phyloP scores from a whole-genome alignment of 2,797 vertebrate species.

The Halcyon smyrnensis region DNA sequence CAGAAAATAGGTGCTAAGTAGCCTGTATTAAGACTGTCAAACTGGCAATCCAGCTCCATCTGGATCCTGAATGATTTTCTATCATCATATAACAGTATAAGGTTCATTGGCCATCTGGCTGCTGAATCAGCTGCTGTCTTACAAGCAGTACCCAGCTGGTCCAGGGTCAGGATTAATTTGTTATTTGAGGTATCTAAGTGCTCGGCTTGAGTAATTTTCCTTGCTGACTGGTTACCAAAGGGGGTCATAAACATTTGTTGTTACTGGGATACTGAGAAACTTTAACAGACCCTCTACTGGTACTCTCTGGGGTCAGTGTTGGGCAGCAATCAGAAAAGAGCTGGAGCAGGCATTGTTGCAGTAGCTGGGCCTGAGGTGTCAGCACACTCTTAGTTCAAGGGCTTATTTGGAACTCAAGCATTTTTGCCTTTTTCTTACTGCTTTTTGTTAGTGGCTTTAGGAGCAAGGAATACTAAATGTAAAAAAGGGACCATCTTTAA shows the following conservation, averaged over 20 bases:
- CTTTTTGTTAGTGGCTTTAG: not conserved
- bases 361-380: not conserved
- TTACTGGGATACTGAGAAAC: not conserved
- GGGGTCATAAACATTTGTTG: not conserved
- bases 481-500: not conserved
- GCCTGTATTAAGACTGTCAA: constrained; percentile 57
- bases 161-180: constrained; percentile 47
- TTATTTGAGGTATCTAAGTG: constrained; percentile 15
- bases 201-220: not conserved
- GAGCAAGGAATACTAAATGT: not conserved
- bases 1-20: constrained; percentile 55
- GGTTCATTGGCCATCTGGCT: constrained; percentile 70
- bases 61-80: constrained; percentile 60
- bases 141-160: constrained; percentile 55
- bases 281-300: not conserved
- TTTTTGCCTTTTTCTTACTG: not conserved
- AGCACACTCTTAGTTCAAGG: not conserved
- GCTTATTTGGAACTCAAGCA: not conserved
- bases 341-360: not conserved
- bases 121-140: constrained; percentile 55
- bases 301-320: not conserved
- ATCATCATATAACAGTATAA: constrained; percentile 63
- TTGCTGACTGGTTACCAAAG: not conserved
- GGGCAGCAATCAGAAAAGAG: not conserved
- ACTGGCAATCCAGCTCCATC: constrained; percentile 68